Base-by-base conservation (phyloP, 1,140 invertebrate genomes). In the Sitodiplosis mosellana region DNA sequence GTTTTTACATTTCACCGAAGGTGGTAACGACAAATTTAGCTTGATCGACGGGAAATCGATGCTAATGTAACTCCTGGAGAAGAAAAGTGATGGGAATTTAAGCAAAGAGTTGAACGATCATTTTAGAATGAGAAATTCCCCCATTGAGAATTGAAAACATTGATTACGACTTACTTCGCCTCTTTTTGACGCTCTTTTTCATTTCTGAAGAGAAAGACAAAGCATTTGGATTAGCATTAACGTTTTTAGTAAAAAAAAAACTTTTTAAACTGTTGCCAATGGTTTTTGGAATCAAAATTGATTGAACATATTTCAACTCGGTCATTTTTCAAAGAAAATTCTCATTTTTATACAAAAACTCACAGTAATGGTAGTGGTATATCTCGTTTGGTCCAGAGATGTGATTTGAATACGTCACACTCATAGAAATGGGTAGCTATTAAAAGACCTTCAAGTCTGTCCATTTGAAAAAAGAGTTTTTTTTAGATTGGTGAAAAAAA, bases 1-100 rank as follows among this genome's bases (percentile, higher is more conserved):
- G 27, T 66, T 66, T 41, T 72, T 69, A 18, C 73, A 67, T 41
- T 67, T 59, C 0, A 76, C 55, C 8, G 70, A 66, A 12, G 62
- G 49, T 1, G 78, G 78, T 52, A 80, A 61, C 8, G 72, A 68
- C 2, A 79, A 57, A 4, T 62, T 61, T 47, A 79, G 56, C 11
- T 71, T 63, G 22, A 77, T 59, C 34, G 76, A 66, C 19, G 69
- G 59, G 51, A 80, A 80, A 14, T 66, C 54, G 2, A 78, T 65
- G 51, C 74, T 68, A 10, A 76, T 68, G 47, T 61, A 58, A 0
- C 48, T 33, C n/a, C 33, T 34, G 43, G 7, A 19, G 4, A 45
- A 11, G 6, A 33, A 45, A 45, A 45, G 43, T 47, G 21, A 41
- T 41, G 7, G 8, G 8, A 41, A 18, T 43, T 18, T 43, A 14